Evolutionary conservation across 2,113 vertebrate species (phyloP).

Genomic region (Gambusia affinis): DNA sequence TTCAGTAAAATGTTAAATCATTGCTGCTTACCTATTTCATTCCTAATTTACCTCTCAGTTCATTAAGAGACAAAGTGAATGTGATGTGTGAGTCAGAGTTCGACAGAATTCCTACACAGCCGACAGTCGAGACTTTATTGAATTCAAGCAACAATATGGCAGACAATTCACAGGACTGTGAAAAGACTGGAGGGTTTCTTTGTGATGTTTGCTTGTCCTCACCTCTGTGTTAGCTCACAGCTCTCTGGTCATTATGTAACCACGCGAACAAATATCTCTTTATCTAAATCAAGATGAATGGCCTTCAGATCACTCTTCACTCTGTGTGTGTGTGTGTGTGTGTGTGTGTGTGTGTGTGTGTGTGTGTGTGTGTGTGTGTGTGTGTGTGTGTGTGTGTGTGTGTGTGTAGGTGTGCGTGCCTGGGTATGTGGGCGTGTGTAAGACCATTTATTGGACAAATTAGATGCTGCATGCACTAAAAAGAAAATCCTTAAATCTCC

Average conservation of each 20-base stretch:
- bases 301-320: constrained; percentile 3
- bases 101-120: neutral
- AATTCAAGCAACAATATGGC: neutral
- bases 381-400: neutral
- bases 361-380: neutral
- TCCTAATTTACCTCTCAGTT: neutral
- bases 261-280: constrained; percentile 61
- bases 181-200: constrained; percentile 12
- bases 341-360: neutral
- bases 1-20: neutral
- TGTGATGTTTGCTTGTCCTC: constrained; percentile 54
- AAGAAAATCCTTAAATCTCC: constrained; percentile 40
- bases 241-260: constrained; percentile 62
- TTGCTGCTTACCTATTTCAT: neutral
- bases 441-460: constrained; percentile 11
- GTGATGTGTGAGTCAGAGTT: neutral
- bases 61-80: too few relatives aligned
- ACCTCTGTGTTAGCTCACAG: constrained; percentile 57
- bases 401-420: neutral
- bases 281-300: constrained; percentile 51
- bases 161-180: constrained; percentile 11
- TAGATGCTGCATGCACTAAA: neutral
- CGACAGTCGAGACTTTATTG: neutral
- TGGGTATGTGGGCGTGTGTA: neutral
- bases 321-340: neutral